Evolutionary conservation across 2,113 vertebrate genomes (phyloP), one percentile per base, ranked within the genome.

Genomic region (Calypte anna): DNA sequence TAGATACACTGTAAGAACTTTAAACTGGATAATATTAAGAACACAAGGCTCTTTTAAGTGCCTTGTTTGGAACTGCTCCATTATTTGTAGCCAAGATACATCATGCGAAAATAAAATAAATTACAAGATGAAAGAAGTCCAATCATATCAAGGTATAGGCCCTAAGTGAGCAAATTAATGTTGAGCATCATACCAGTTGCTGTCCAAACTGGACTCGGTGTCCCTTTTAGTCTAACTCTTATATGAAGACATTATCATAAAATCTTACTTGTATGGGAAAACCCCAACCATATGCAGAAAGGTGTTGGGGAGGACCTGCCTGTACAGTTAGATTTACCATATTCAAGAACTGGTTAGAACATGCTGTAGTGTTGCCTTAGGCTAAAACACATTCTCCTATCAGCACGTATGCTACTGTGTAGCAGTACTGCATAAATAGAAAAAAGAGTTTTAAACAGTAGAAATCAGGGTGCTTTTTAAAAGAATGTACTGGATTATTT

Each of bases 261-360:
- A 85, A 67, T 62, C 55, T 80, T 79, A 55, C 50, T 51, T 92
- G 76, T 31, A 83, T 16, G 20, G 66, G 53, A 87, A 93, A 91
- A 80, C 27, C 11, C 61, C 28, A 82, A 14, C 27, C 53, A 75
- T 40, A 40, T 8, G 40, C 14, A 62, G 67, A 55, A 74, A 53
- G 24, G 28, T 80, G 38, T 22, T 40, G 20, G 30, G 67, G 46
- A 95, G 51, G 64, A 95, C 21, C 16, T 82, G 81, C 54, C 91
- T 66, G 19, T 76, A 75, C 70, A 95, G 64, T 91, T 28, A 59
- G 66, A 58, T 62, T 91, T 74, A 82, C 24, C 21, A 3, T 53
- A 40, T 57, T 79, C 20, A n/a, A 63, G 54, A 79, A 50, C 82
- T 76, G 90, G 91, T 85, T 96, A 73, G 68, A 89, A 69, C 90